phyloP scores from a whole-genome alignment of 2,113 vertebrate species.

The Bubo bubo region DNA sequence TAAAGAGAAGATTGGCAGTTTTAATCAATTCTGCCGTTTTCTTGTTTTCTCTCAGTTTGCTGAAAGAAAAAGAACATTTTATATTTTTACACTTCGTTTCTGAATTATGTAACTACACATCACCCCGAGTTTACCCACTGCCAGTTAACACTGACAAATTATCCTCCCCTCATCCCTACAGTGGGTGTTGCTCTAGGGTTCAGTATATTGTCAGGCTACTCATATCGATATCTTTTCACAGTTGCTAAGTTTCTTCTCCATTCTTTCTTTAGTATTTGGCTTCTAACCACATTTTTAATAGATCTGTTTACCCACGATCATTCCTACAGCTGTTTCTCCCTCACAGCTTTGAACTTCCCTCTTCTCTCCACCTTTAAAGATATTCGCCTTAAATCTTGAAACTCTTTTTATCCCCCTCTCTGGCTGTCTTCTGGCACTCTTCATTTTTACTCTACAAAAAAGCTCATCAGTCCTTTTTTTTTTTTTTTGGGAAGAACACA shows the following conservation, averaged over 20 bases:
- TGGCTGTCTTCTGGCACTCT: neutral
- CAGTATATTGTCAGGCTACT: neutral
- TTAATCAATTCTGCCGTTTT: slow-evolving; percentile 97
- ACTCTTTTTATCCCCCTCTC: neutral
- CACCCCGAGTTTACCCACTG: neutral
- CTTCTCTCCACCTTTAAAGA: neutral
- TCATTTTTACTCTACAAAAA: neutral
- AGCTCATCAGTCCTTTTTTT: neutral
- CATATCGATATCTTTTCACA: neutral
- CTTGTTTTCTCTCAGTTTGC: slow-evolving; percentile 97
- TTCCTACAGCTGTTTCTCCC: neutral
- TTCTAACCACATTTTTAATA: neutral
- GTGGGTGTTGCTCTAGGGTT: neutral
- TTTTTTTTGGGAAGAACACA: neutral
- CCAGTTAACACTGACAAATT: neutral
- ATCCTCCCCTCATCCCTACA: neutral
- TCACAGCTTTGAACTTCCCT: neutral
- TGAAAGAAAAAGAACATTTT: slow-evolving; percentile 53
- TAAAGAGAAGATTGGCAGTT: slow-evolving; percentile 98
- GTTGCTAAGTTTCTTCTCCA: neutral
- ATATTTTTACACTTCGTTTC: neutral
- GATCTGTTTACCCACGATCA: neutral
- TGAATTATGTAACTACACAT: neutral
- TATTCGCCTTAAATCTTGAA: neutral
- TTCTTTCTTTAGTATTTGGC: neutral